Evolutionary conservation across 2,797 vertebrate genomes (phyloP).

Genomic region (Triplophysa yarkandensis): DNA sequence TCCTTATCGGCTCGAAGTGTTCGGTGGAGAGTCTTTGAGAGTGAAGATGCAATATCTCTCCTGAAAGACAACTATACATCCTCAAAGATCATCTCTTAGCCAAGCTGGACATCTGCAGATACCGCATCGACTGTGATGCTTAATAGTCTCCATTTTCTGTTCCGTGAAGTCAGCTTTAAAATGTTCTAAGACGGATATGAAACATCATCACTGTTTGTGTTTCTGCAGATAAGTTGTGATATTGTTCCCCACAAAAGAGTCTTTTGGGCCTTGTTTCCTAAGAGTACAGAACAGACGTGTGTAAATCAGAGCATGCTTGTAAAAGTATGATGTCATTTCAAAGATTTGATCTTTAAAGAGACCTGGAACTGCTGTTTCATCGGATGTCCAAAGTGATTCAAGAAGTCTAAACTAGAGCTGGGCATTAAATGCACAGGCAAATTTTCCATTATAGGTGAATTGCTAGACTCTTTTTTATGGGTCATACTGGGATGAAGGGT

Average conservation of each 20-base stretch:
- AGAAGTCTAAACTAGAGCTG: not conserved
- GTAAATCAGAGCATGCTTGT: constrained; percentile 1
- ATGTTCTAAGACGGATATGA: not conserved
- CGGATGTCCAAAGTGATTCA: too few relatives aligned
- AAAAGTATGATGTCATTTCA: not conserved
- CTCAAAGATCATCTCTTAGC: too few relatives aligned
- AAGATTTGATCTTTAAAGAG: not conserved
- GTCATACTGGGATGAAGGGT: not conserved
- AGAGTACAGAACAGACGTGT: constrained; percentile 52
- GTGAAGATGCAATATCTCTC: too few relatives aligned
- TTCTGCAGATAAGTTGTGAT: constrained; percentile 22
- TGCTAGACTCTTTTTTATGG: not conserved
- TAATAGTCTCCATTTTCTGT: too few relatives aligned
- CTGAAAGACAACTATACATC: too few relatives aligned
- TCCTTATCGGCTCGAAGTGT: too few relatives aligned
- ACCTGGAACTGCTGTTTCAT: too few relatives aligned
- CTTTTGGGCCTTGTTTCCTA: constrained; percentile 67
- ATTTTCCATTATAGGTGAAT: not conserved
- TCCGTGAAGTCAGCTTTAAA: not conserved
- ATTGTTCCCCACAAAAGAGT: constrained; percentile 14
- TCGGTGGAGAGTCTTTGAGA: too few relatives aligned
- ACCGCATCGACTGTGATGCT: too few relatives aligned
- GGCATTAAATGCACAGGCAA: not conserved
- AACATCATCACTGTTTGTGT: not conserved
- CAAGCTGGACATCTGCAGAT: too few relatives aligned